Conservation (phyloP, 2,888 invertebrate species). For the Scelioninae gen. 1 region DNA sequence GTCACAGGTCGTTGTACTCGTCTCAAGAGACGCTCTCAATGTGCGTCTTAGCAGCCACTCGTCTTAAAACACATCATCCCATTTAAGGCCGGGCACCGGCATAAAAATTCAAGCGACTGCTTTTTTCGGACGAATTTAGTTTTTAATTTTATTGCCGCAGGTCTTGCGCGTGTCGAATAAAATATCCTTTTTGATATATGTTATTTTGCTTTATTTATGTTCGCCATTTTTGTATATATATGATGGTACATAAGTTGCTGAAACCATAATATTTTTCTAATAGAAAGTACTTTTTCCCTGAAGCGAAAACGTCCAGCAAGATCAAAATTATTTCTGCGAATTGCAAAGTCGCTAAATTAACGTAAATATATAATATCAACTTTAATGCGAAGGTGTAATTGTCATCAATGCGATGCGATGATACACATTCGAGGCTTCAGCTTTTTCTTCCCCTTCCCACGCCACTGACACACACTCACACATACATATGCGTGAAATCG, state of each 20-base stretch:
- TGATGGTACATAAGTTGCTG: too few relatives aligned
- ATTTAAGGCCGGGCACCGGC: conserved; percentile 57
- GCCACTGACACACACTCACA: conserved; percentile 29
- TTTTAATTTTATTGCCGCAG: conserved; percentile 25
- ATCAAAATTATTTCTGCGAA: conserved; percentile 24
- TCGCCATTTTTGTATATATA: too few relatives aligned
- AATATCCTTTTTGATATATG: conserved; percentile 1
- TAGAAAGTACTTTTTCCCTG: neutral
- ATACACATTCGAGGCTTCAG: conserved; percentile 43
- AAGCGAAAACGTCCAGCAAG: neutral
- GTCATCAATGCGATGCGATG: conserved; percentile 47
- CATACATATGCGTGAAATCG: conserved; percentile 52
- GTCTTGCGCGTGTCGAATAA: neutral
- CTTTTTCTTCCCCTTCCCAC: conserved; percentile 51
- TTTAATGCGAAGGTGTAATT: conserved; percentile 36
- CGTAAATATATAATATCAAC: conserved; percentile 24
- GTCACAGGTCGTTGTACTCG: conserved; percentile 69
- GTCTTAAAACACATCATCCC: conserved; percentile 64
- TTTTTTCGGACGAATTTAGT: conserved; percentile 27
- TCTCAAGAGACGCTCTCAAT: conserved; percentile 66
- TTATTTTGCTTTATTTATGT: too few relatives aligned
- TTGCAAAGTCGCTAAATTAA: conserved; percentile 13
- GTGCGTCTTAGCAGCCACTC: conserved; percentile 64
- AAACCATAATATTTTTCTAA: too few relatives aligned
- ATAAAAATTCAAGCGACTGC: conserved; percentile 50